Evolutionary conservation across 2,888 invertebrate genomes (phyloP).

Genomic region (Chouioia cunea): DNA sequence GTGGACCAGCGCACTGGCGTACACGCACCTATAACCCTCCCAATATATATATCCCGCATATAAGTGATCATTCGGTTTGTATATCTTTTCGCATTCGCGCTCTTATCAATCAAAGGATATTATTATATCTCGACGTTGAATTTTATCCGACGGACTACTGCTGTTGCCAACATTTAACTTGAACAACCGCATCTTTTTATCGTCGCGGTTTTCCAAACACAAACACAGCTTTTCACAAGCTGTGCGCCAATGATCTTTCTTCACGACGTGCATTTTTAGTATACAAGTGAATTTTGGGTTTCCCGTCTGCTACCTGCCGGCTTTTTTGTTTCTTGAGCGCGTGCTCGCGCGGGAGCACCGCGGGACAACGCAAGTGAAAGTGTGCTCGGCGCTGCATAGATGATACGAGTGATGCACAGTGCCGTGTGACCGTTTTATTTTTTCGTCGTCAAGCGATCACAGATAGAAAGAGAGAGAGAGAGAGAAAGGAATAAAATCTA

Average conservation of each 20-base stretch:
- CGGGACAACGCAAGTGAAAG: constrained; percentile 9
- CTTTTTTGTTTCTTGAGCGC: constrained; percentile 36
- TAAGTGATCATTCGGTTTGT: background rate
- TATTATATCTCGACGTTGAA: too few species aligned
- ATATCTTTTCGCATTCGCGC: background rate
- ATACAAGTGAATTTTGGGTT: background rate
- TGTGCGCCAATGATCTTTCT: constrained; percentile 18
- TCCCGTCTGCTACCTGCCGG: constrained; percentile 45
- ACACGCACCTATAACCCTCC: constrained; percentile 62
- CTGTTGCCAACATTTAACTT: too few species aligned
- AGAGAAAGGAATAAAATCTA: background rate
- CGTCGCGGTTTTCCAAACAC: constrained; percentile 3
- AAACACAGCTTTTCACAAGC: constrained; percentile 13
- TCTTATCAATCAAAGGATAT: background rate
- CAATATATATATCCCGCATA: constrained; percentile 10
- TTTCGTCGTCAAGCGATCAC: background rate
- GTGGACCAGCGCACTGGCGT: constrained; percentile 74
- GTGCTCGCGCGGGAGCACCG: constrained; percentile 52
- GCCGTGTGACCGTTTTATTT: too few species aligned
- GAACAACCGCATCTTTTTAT: too few species aligned
- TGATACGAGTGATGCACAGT: too few species aligned
- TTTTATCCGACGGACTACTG: too few species aligned
- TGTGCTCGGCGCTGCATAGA: background rate
- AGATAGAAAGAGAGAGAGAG: background rate
- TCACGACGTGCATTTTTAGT: background rate